Evolutionary conservation across 2,113 vertebrate genomes (phyloP), one percentile per base, ranked within the genome.

Genomic region (Siniperca knerii): DNA sequence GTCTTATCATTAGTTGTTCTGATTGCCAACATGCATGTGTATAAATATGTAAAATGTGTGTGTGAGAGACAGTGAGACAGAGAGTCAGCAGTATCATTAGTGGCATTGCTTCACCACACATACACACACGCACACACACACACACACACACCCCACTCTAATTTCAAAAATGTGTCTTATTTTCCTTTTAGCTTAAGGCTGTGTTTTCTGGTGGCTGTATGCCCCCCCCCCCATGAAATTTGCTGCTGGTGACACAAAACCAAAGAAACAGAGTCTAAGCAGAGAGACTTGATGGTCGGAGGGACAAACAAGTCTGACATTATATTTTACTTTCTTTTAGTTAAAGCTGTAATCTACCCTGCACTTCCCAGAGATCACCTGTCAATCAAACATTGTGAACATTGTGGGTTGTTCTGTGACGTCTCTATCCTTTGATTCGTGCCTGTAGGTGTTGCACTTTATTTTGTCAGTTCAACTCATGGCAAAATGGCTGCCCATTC

Each of bases 121-220:
- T 2, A 29, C 29, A 29, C 29, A 48, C 74, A 81, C 65, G 69
- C 69, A 70, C 52, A 66, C 55, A 81, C 65, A 73, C 69, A 70
- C 52, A 66, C 55, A 65, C 33, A 58, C 79, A 84, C 78, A 78
- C 66, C 5, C 23, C 65, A 18, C 33, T 73, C 58, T 37, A 55
- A 33, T 70, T 84, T 67, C 25, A 87, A 66, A 85, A 88, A 84
- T 76, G 64, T 72, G 89, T 88, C 70, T 77, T 80, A n/a, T 88
- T 87, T 88, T 88, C 54, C 85, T 65, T 87, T 66, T 89, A 75
- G 90, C 92, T 95, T 55, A 85, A 58, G 90, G 92, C 90, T 78
- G 25, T 87, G 80, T 91, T 90, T 89, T 83, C 91, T 93, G 91
- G 89, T 90, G 92, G 84, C 90, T 89, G 70, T 33, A 72, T 69